phyloP scores from a whole-genome alignment of 1,140 invertebrate genomes.

The Hyposmocoma kahamanoa region DNA sequence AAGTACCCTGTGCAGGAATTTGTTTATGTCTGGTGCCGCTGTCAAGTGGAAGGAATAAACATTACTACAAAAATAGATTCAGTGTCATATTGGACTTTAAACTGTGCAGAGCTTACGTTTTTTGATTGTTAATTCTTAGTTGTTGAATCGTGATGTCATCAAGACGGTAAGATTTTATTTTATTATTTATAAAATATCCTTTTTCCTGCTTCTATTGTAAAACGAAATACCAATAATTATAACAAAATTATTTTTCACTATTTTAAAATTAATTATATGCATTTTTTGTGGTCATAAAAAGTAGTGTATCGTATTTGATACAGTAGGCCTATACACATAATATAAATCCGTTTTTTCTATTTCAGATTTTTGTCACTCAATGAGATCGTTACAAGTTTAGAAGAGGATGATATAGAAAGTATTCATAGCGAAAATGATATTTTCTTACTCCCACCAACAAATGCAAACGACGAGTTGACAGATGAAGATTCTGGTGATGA shows the following conservation, averaged over 20 bases:
- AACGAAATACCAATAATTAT: background rate
- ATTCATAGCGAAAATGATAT: background rate
- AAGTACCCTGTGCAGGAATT: background rate
- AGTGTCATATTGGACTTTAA: background rate
- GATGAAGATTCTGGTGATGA: background rate
- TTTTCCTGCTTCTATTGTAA: background rate
- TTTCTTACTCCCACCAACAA: background rate
- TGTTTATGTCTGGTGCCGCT: background rate
- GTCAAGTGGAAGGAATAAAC: constrained; percentile 1
- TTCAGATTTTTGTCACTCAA: background rate
- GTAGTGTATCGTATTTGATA: background rate
- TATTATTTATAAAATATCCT: background rate
- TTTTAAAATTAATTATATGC: too few species aligned
- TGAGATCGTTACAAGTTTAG: background rate
- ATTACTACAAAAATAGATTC: constrained; percentile 5
- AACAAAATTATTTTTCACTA: too few species aligned
- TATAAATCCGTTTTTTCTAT: background rate
- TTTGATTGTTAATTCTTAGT: background rate
- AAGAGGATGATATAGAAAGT: background rate
- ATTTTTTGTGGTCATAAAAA: background rate
- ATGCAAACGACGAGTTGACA: background rate
- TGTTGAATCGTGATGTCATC: background rate
- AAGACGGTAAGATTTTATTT: constrained; percentile 1
- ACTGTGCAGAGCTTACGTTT: background rate
- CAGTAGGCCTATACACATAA: background rate